These are phyloP conservation scores for Actenoides hombroni DNA, from an alignment of 2,113 vertebrate genomes.

Conservation along the genomic window DNA sequence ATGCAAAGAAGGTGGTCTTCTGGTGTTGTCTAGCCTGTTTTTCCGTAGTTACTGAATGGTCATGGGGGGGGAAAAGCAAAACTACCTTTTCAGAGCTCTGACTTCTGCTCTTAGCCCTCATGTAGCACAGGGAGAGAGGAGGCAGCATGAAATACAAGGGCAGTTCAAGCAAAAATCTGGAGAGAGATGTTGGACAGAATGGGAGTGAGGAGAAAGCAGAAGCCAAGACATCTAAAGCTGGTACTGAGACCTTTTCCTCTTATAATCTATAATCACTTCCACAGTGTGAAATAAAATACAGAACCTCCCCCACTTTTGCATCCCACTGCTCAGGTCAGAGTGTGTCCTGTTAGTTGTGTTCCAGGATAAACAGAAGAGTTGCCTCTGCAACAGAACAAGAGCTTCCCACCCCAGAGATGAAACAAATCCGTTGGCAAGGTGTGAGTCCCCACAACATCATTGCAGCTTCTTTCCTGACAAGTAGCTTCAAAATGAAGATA, in stretches of 20 bases:
- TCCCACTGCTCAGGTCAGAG: neutral
- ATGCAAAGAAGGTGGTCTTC: neutral
- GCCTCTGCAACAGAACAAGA: neutral
- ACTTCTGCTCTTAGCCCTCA: neutral
- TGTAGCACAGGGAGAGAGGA: neutral
- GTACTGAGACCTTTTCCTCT: neutral
- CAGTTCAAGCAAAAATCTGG: neutral
- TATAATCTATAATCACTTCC: neutral
- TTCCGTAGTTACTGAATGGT: neutral
- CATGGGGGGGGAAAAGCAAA: neutral
- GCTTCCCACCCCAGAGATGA: neutral
- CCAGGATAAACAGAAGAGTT: neutral
- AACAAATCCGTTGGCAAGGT: neutral
- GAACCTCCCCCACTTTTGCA: neutral
- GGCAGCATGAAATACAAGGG: neutral
- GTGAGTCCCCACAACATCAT: rapidly evolving
- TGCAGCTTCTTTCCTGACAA: neutral
- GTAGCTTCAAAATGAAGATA: neutral
- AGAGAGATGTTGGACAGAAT: neutral
- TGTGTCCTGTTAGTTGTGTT: neutral
- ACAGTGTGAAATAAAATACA: neutral
- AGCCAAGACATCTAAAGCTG: neutral
- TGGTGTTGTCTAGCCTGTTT: neutral
- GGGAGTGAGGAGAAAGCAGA: neutral
- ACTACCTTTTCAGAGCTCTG: neutral